Evolutionary conservation across 2,888 invertebrate genomes (phyloP).

Genomic region (Phengaris alcon): DNA sequence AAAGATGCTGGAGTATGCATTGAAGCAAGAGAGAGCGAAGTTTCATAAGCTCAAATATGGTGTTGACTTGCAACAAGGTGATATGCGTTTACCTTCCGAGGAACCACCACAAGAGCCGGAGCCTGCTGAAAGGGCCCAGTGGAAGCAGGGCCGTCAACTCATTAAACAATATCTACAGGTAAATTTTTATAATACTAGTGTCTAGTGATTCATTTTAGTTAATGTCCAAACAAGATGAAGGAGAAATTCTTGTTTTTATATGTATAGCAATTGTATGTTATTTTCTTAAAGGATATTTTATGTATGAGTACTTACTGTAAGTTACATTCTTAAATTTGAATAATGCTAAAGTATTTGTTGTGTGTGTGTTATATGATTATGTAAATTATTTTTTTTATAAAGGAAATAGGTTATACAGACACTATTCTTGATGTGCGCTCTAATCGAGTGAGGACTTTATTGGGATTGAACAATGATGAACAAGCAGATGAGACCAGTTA

Average conservation of each 20-base stretch:
- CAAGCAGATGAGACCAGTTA: slow-evolving; percentile 84
- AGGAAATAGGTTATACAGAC: slow-evolving; percentile 99
- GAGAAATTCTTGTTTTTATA: background rate
- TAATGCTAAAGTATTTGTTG: too few relatives aligned
- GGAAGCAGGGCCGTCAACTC: slow-evolving; percentile 97
- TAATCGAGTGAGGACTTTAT: slow-evolving; percentile 94
- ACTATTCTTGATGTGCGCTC: slow-evolving; percentile 99
- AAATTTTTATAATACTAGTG: slow-evolving; percentile 18
- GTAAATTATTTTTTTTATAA: slow-evolving; percentile 46
- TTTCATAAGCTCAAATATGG: slow-evolving; percentile 98
- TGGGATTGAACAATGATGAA: slow-evolving; percentile 91
- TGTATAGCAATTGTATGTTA: too few relatives aligned
- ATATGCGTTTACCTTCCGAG: slow-evolving; percentile 90
- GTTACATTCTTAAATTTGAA: background rate
- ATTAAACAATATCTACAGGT: slow-evolving; percentile 91
- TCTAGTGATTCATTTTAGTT: background rate
- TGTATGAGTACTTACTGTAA: too few relatives aligned
- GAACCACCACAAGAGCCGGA: slow-evolving; percentile 75
- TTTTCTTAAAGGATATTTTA: too few relatives aligned
- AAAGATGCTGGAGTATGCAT: slow-evolving; percentile 99
- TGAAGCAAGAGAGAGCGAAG: slow-evolving; percentile 98
- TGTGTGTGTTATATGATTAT: background rate
- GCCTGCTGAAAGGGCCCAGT: slow-evolving; percentile 92
- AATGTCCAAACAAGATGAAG: background rate
- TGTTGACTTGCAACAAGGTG: slow-evolving; percentile 93